Base-by-base conservation (phyloP, 2,113 vertebrate species). In the Tyto alba region DNA sequence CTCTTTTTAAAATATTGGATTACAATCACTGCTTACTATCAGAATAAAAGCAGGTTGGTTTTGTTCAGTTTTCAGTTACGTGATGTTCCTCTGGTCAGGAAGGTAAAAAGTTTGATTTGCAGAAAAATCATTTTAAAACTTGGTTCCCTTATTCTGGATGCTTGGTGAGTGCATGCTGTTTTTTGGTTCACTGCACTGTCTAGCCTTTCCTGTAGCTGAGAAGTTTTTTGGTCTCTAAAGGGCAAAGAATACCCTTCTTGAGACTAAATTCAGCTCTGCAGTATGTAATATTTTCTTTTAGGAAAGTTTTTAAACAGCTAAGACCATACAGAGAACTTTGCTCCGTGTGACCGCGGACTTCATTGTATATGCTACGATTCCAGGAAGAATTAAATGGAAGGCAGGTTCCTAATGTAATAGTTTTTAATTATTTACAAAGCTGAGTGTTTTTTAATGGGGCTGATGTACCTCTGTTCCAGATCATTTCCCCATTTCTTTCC, bases 351-450 rank as follows among this genome's bases (percentile, higher is more conserved):
- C 57, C 32, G 3, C 1, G 10, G 29, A 56, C n/a, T 81, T 86
- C 72, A 83, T 69, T 79, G 68, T 36, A 60, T 68, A 64, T 76
- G 78, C 88, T 81, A 16, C 2, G 10, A 76, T 97, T 97, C 97
- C 96, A 89, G 97, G 95, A 96, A 97, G 94, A 91, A 80, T 87
- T 41, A 93, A 96, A 81, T 40, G 79, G 55, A 91, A 91, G 40
- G 94, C 59, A 90, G 15, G 32, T 94, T 91, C 88, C 79, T 94
- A 82, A 96, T 98, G 93, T 72, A 88, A 63, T 89, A 79, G 88
- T 29, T 96, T 83, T 98, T 85, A 98, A 98, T 98, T 98, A 98
- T 98, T 98, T 97, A 98, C 45, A 90, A 53, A 92, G 92, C 34
- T 97, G 96, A 98, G 94, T 98, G 96, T 95, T 97, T 97, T 91